Conservation (phyloP, 1,140 invertebrate species). For the Penaeus japonicus region DNA sequence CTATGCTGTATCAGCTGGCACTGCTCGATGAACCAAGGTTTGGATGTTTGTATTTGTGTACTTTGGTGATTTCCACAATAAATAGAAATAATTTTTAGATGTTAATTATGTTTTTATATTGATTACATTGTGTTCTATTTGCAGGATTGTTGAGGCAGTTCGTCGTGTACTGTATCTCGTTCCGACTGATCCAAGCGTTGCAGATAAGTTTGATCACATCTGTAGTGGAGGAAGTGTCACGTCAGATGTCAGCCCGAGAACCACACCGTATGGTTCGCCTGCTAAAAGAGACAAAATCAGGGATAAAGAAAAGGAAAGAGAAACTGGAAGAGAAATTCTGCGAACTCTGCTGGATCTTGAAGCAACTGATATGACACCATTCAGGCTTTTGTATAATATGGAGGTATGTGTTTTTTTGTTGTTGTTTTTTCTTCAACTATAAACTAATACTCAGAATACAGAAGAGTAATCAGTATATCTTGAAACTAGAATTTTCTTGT, state of each 20-base stretch:
- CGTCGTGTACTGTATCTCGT: conserved; percentile 67
- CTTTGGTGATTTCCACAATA: not conserved
- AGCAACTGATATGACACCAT: conserved; percentile 65
- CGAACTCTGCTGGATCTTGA: conserved; percentile 65
- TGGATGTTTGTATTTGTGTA: not conserved
- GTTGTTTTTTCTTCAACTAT: not conserved
- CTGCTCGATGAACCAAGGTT: conserved; percentile 67
- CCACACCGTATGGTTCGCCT: conserved; percentile 60
- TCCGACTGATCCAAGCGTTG: conserved; percentile 67
- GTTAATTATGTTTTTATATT: not conserved
- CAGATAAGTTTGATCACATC: conserved; percentile 66
- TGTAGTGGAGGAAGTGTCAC: conserved; percentile 33
- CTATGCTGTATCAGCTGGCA: conserved; percentile 68
- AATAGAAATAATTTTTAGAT: not conserved
- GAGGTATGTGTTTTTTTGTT: conserved; percentile 63
- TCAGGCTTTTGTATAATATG: conserved; percentile 68
- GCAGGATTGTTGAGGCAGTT: conserved; percentile 66
- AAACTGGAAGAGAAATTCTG: conserved; percentile 62
- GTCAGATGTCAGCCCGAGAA: conserved; percentile 56
- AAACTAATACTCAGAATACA: too few species aligned
- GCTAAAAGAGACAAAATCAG: conserved; percentile 62
- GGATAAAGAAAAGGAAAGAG: conserved; percentile 56
- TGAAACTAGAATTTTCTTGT: too few species aligned
- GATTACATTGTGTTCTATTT: conserved; percentile 24
- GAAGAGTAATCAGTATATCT: too few species aligned